Base-by-base conservation (phyloP, 2,888 invertebrate genomes). In the Auanema sp. region DNA sequence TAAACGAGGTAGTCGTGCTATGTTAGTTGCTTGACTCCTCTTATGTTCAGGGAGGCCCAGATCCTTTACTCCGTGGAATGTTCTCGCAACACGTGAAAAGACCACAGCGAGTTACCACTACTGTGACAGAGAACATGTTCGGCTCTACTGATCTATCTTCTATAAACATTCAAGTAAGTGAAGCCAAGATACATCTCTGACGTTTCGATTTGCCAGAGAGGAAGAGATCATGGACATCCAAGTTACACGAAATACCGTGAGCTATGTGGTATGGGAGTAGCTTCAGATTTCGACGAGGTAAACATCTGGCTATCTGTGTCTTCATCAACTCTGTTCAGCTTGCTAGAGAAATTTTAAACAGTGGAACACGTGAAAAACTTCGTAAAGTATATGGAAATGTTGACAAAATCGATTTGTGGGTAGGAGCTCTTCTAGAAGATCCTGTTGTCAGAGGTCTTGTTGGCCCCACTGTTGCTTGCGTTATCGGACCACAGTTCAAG, bases 141-240 rank as follows among this genome's bases (percentile, higher is more conserved):
- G 72, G 86, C 86, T 47, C 85, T 84, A 79, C 72, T 52, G 96
- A 97, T 86, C 87, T 97, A 71, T 95, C 94, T 0, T 92, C 95
- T 1, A 91, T 96, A 84, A 97, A 96, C 79, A 91, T 96, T 66
- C 96, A 97, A 63, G 70, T 52, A 52, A 18, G n/a, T 10, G 8
- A 52, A 23, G 24, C 6, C 8, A 52, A 16, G 11, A 12, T 50
- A 50, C 18, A 50, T 50, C 18, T 14, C 1, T 1, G n/a, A n/a
- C 5, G 42, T n/a, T 23, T 25, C n/a, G 41, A 16, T 43, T 25
- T 43, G 66, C n/a, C 55, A 71, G 84, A 87, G 96, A 78, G 90
- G 91, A 0, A 87, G 96, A 59, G 96, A 96, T 84, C 96, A 96
- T 84, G 97, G 90, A 0, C 89, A 96, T 65, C 86, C 94, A 0